Conservation (phyloP, 2,888 invertebrate species). For the Onthophagus sagittarius region DNA sequence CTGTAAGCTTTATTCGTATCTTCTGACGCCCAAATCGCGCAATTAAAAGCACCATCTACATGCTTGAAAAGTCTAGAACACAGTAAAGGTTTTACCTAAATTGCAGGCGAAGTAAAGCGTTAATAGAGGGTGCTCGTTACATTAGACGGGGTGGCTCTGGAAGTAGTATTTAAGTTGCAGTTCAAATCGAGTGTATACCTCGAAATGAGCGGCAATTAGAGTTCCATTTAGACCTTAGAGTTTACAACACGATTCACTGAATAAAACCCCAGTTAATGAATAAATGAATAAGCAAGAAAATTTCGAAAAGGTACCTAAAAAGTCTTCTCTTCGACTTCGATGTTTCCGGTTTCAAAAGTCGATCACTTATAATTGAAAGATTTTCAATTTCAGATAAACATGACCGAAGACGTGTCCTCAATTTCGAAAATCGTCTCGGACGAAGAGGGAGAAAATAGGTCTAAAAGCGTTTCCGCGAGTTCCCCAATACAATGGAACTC, state of each 20-base stretch:
- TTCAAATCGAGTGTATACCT: neutral
- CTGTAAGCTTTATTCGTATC: neutral
- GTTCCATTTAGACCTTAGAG: neutral
- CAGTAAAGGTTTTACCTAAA: neutral
- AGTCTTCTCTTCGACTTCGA: neutral
- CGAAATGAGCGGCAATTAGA: neutral
- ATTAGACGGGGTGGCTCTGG: neutral
- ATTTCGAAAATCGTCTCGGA: neutral
- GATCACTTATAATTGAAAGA: constrained; percentile 11
- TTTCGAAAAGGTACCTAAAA: neutral
- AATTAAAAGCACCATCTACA: neutral
- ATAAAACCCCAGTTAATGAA: neutral
- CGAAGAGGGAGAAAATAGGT: neutral
- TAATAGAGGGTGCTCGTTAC: neutral
- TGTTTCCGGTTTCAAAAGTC: neutral
- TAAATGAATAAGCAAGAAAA: neutral
- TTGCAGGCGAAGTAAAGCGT: neutral
- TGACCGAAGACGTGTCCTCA: constrained; percentile 2
- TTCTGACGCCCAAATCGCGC: neutral
- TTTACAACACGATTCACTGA: neutral
- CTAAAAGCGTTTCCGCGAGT: neutral
- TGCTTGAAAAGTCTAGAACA: neutral
- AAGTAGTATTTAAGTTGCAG: neutral
- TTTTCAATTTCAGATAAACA: constrained; percentile 12
- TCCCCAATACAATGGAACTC: neutral